Evolutionary conservation across 2,888 invertebrate species (phyloP), one percentile per base, ranked within the genome.

Genomic region (Torymus aiolomorphi): DNA sequence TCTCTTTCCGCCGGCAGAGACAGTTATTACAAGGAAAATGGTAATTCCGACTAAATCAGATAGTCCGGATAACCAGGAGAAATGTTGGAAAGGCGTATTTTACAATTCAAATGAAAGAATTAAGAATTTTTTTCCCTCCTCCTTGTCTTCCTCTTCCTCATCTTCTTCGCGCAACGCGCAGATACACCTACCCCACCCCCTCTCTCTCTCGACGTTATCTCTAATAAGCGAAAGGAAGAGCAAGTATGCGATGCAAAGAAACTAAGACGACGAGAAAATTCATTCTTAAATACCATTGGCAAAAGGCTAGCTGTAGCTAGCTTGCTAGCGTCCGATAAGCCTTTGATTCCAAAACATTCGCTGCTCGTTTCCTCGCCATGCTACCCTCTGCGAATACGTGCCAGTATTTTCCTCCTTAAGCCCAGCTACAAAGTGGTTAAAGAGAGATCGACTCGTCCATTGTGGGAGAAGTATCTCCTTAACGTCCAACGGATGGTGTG

Each of bases 401-500:
- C 61, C 62, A 65, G 63, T 70, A 70, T 66, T 63, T 66, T 52
- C 62, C 62, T 42, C 8, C n/a, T 76, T 61, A 67, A 76, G 70
- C 18, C 18, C 31, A 14, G 20, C 31, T 24, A 57, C 20, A 54
- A 67, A 69, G 73, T 67, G 73, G 61, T 76, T 71, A 74, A 73
- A 70, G 61, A 62, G 78, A 82, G 82, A 84, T 83, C 82, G 83
- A 84, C 85, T 84, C 77, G 51, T 76, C 72, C 66, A 66, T 79
- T 74, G 56, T 56, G 69, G 82, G 80, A 77, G 74, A 80, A 78
- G 82, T 69, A 82, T 83, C 80, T 81, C 76, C 31, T 82, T 83
- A 81, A 77, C 78, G 78, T 83, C 75, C 70, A 69, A 63, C 81
- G 31, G 62, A 59, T 76, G 76, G 59, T 42, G 18, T 31, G 31